Conservation (phyloP, 1,140 invertebrate species). For the Zophobas atratus region DNA sequence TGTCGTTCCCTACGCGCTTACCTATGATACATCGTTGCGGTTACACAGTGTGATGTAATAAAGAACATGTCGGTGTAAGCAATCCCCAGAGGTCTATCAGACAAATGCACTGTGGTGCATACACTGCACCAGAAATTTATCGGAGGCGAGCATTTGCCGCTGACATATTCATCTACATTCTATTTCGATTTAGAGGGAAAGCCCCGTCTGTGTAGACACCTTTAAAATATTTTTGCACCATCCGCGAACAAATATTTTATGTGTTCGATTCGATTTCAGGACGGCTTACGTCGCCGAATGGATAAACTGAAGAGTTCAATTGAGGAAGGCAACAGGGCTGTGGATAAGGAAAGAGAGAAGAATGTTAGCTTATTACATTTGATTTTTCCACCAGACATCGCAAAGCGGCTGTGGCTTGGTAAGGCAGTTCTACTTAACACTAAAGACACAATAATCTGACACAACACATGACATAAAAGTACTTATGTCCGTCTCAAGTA, state of each 20-base stretch:
- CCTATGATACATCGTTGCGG: constrained; percentile 34
- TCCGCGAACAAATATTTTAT: constrained; percentile 20
- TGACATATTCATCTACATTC: background rate
- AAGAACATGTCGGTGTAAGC: constrained; percentile 34
- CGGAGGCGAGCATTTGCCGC: background rate
- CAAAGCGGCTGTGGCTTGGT: constrained; percentile 92
- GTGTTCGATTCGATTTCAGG: constrained; percentile 72
- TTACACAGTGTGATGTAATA: constrained; percentile 22
- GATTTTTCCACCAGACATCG: constrained; percentile 95
- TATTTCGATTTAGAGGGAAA: background rate
- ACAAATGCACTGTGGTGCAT: constrained; percentile 20
- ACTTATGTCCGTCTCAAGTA: too few species aligned
- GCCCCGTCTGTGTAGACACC: background rate
- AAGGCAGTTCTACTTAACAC: constrained; percentile 62
- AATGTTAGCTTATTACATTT: constrained; percentile 95
- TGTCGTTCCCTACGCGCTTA: constrained; percentile 22
- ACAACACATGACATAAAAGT: too few species aligned
- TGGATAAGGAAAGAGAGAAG: constrained; percentile 94
- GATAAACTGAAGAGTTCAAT: constrained; percentile 96
- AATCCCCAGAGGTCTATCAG: constrained; percentile 13
- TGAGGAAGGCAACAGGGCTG: constrained; percentile 91
- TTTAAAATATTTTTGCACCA: background rate
- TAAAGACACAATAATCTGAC: background rate
- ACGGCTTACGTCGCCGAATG: constrained; percentile 94
- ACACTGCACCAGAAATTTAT: constrained; percentile 10